Percentiles rank a stretch among this genome's conserved stretches.
These are phyloP conservation scores for Xestia ashworthii DNA, from an alignment of 2,888 invertebrate species.

Conservation along the genomic window DNA sequence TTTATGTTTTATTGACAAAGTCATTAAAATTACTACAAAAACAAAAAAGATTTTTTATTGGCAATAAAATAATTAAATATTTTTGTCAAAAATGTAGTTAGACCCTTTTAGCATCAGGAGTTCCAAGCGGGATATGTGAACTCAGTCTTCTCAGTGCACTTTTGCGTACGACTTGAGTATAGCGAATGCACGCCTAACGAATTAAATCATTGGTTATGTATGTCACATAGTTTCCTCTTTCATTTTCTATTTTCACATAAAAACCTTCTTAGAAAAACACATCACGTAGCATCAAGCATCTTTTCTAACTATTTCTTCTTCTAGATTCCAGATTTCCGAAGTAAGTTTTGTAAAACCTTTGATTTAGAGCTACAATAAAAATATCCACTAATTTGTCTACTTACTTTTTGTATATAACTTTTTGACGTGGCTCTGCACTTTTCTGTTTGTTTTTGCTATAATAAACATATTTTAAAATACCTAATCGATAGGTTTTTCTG, in stretches of 20 bases:
- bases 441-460: constrained; percentile 56
- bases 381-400: constrained; percentile 66
- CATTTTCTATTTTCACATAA: not conserved
- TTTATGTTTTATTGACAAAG: not conserved
- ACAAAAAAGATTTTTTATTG: too few species aligned
- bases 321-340: constrained; percentile 61
- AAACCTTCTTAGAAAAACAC: not conserved
- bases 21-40: not conserved
- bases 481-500: constrained; percentile 43
- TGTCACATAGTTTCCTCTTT: not conserved
- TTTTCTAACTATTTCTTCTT: constrained; percentile 58
- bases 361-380: constrained; percentile 54
- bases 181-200: not conserved
- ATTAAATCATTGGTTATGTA: not conserved
- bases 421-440: constrained; percentile 60
- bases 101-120: not conserved
- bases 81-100: not conserved
- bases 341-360: constrained; percentile 59
- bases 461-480: constrained; percentile 29
- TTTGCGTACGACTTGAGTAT: not conserved
- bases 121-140: not conserved
- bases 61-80: not conserved
- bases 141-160: not conserved
- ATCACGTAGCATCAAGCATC: constrained; percentile 34
- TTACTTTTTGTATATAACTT: constrained; percentile 54